phyloP scores from a whole-genome alignment of 2,113 vertebrate genomes.

The Nothocercus nigrocapillus region DNA sequence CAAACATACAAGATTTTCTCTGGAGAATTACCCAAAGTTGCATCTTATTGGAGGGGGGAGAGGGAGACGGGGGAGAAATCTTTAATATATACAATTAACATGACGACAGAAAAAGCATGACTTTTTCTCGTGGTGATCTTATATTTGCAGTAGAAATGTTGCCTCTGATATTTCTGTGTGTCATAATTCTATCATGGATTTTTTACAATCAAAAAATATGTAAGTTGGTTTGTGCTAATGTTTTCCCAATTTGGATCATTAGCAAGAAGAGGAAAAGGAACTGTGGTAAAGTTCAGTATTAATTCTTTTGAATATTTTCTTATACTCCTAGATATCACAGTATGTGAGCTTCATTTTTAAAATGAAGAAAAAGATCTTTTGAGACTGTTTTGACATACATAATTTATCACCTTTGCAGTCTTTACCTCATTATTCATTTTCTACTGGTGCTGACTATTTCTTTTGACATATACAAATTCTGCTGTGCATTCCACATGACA shows the following conservation, averaged over 20 bases:
- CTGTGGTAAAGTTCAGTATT: neutral
- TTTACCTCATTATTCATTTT: constrained; percentile 7
- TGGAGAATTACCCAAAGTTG: neutral
- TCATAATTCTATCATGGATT: neutral
- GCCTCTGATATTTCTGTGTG: neutral
- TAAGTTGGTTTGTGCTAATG: neutral
- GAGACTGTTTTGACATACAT: neutral
- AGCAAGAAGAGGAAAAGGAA: neutral
- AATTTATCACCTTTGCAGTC: constrained; percentile 3
- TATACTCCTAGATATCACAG: neutral
- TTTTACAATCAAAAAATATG: neutral
- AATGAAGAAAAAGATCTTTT: neutral
- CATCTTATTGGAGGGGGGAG: neutral
- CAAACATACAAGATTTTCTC: neutral
- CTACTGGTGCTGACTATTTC: neutral
- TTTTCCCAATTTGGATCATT: neutral
- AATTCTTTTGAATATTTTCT: neutral
- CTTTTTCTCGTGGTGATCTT: neutral
- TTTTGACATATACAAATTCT: constrained; percentile 9
- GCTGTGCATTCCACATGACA: neutral
- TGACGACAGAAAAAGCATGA: neutral
- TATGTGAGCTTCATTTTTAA: neutral
- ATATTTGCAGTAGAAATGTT: neutral
- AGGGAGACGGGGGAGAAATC: too few species aligned
- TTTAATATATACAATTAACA: neutral